Base-by-base conservation (phyloP, 2,888 invertebrate species). In the Lepeophtheirus nordmannii region DNA sequence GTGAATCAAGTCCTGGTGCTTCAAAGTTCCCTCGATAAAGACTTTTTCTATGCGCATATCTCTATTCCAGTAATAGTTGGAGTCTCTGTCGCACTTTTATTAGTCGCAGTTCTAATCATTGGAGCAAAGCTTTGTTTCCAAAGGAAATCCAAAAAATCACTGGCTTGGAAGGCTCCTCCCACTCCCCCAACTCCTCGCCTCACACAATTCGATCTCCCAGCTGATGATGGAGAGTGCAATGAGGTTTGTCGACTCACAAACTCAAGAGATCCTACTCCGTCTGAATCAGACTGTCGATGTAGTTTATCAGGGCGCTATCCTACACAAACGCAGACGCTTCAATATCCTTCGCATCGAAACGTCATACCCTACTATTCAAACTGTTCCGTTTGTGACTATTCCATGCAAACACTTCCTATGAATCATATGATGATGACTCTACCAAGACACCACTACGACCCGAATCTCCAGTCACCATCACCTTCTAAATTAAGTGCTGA, bases 131-230 rank as follows among this genome's bases (percentile, higher is more conserved):
- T 66, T 10, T 66, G 66, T 46, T 63, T 46, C 53, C 14, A 30
- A 17, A 11, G 60, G 17, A 59, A 37, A n/a, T 20, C 20, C 1
- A 63, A 63, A n/a, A 46, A 46, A 37, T 10, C 63, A 8, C 3
- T 46, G 40, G 23, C 56, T 11, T 66, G 66, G 59, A 66, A 66
- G 41, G 60, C 37, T 17, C 66, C 66, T 1, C 60, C 66, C 20
- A 66, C 66, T 9, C 66, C 66, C 1, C 66, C 66, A 8, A 66
- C 66, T 7, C 66, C 66, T 12, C 41, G 66, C 10, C 60, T 66
- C 17, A 66, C 66, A 14, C 59, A 66, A 20, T 66, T 41, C 23
- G 60, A 66, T 14, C 22, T 61, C 17, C 41, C 59, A 17, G 38
- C 22, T 1, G 30, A 23, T n/a, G 37, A 58, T 17, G 65, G 38